Conservation (phyloP, 2,797 vertebrate species). For the Muscicapa comitata region DNA sequence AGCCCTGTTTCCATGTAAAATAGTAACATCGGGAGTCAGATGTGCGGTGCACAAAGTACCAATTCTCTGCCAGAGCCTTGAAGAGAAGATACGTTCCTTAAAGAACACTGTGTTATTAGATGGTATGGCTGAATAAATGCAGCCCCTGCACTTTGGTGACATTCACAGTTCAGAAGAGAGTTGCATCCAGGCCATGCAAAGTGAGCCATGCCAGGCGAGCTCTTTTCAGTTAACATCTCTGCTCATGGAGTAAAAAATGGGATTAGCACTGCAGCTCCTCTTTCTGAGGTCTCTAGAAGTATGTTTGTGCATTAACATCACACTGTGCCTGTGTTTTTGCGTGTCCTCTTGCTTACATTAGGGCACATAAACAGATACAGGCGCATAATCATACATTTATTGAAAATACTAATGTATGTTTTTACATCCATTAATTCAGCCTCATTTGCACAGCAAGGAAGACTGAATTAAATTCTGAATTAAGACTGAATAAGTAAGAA, state of each 20-base stretch:
- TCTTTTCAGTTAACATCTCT: background rate
- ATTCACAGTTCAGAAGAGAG: background rate
- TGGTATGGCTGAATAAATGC: background rate
- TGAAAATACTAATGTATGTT: background rate
- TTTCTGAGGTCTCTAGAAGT: background rate
- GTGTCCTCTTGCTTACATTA: rapidly evolving
- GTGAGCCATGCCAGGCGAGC: rapidly evolving
- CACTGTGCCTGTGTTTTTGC: background rate
- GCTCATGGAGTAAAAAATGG: background rate
- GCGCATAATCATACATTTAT: background rate
- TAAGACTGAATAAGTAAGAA: too few species aligned
- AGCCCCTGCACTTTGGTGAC: background rate
- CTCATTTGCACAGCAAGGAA: background rate
- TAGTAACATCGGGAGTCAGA: background rate
- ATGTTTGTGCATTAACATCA: background rate
- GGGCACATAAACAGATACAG: background rate
- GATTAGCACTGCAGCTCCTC: background rate
- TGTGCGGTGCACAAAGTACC: rapidly evolving
- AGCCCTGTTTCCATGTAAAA: background rate
- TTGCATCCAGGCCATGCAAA: background rate
- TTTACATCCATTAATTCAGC: background rate
- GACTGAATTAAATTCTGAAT: background rate
- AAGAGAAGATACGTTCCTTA: background rate
- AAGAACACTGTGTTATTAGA: background rate
- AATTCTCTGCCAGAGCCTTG: background rate